These are phyloP conservation scores for Noctua comes DNA, from an alignment of 2,888 invertebrate species.

Conservation along the genomic window DNA sequence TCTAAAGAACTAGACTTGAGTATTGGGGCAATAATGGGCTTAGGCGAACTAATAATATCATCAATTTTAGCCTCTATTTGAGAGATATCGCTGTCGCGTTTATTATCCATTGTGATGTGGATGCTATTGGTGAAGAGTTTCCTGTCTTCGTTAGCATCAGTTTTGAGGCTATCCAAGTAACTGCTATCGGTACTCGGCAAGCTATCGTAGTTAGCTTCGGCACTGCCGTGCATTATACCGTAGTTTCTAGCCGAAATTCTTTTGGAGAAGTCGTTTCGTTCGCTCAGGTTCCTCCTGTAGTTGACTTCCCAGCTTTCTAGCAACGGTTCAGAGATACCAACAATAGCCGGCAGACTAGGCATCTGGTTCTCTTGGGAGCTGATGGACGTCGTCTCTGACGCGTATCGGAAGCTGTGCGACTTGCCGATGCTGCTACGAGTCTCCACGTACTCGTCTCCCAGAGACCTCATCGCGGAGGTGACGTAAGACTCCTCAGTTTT, in stretches of 20 bases:
- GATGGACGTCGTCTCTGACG: conserved; percentile 88
- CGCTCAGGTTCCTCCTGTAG: conserved; percentile 85
- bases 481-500: conserved; percentile 84
- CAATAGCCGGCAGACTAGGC: conserved; percentile 89
- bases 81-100: conserved; percentile 88
- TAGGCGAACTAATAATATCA: conserved; percentile 89
- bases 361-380: conserved; percentile 88
- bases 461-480: conserved; percentile 81
- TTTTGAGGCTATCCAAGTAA: conserved; percentile 87
- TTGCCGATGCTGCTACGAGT: conserved; percentile 92
- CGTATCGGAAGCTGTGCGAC: conserved; percentile 93
- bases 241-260: conserved; percentile 86
- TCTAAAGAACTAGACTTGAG: conserved; percentile 90
- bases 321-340: conserved; percentile 88
- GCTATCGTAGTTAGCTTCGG: conserved; percentile 86
- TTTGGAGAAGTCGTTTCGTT: conserved; percentile 83
- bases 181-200: conserved; percentile 88
- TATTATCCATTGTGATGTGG: conserved; percentile 83
- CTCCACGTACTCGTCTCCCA: conserved; percentile 86
- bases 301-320: conserved; percentile 89
- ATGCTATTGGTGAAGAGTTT: conserved; percentile 86
- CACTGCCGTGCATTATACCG: conserved; percentile 77
- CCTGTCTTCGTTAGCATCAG: conserved; percentile 81
- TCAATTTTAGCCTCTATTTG: conserved; percentile 90
- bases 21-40: conserved; percentile 87